phyloP scores from a whole-genome alignment of 2,888 invertebrate species.

The Thysanoteuthis rhombus region DNA sequence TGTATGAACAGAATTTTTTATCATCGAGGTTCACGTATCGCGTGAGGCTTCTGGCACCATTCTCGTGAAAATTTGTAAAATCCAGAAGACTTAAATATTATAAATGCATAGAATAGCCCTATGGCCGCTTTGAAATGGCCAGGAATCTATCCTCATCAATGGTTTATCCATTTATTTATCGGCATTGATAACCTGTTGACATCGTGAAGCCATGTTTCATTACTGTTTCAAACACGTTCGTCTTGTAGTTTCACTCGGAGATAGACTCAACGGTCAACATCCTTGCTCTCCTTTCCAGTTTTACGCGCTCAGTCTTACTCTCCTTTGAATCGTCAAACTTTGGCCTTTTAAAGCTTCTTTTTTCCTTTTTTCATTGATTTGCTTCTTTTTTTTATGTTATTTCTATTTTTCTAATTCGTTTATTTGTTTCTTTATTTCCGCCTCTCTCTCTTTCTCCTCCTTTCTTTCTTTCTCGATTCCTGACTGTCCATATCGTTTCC shows the following conservation, averaged over 20 bases:
- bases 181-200: not conserved
- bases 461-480: too few species aligned
- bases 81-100: not conserved
- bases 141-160: not conserved
- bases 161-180: not conserved
- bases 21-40: too few species aligned
- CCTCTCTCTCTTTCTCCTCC: too few species aligned
- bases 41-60: too few species aligned
- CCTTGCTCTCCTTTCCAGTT: not conserved
- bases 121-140: not conserved
- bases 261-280: not conserved
- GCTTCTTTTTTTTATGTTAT: too few species aligned
- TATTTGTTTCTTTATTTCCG: too few species aligned
- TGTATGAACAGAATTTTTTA: too few species aligned
- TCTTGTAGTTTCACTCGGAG: slow-evolving; percentile 19
- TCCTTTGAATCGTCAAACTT: not conserved
- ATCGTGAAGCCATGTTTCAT: not conserved
- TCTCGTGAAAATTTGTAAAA: too few species aligned
- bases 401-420: too few species aligned
- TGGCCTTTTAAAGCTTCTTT: not conserved
- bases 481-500: too few species aligned
- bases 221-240: not conserved
- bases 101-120: not conserved
- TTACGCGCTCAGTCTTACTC: not conserved
- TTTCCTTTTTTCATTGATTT: too few species aligned